phyloP scores from a whole-genome alignment of 2,888 invertebrate species.

The Plagiodera versicolora region DNA sequence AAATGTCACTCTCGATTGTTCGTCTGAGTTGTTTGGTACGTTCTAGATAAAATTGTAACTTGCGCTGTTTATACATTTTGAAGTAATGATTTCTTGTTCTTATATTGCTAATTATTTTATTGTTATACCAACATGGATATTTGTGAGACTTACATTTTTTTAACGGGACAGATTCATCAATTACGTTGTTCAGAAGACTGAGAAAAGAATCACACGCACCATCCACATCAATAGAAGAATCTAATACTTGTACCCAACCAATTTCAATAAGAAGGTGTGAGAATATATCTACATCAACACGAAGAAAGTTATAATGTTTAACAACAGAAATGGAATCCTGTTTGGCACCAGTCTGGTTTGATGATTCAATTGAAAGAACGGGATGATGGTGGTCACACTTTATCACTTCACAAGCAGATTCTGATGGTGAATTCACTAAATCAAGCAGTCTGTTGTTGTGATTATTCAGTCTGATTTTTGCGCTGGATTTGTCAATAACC shows the following conservation, averaged over 20 bases:
- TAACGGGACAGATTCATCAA: constrained; percentile 1
- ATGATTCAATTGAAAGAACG: too few relatives aligned
- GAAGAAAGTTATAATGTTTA: not conserved
- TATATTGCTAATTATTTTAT: not conserved
- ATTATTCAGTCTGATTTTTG: not conserved
- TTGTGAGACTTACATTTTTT: not conserved
- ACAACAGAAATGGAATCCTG: too few relatives aligned
- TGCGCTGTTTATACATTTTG: not conserved
- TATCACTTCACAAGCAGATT: not conserved
- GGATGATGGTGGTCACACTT: not conserved
- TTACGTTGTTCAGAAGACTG: not conserved
- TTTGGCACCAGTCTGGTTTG: too few relatives aligned
- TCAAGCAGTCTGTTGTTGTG: constrained; percentile 1
- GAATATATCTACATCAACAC: not conserved
- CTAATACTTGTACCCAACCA: not conserved
- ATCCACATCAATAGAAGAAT: not conserved
- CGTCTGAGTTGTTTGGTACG: not conserved
- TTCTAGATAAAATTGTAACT: not conserved
- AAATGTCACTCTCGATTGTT: constrained; percentile 4
- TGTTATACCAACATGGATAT: constrained; percentile 1
- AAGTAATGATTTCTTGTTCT: not conserved
- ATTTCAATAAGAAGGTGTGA: not conserved
- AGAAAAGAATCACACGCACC: not conserved
- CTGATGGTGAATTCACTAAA: not conserved
- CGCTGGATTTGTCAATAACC: too few relatives aligned